Conservation (phyloP, 2,113 vertebrate genomes). For the Rhea americana region DNA sequence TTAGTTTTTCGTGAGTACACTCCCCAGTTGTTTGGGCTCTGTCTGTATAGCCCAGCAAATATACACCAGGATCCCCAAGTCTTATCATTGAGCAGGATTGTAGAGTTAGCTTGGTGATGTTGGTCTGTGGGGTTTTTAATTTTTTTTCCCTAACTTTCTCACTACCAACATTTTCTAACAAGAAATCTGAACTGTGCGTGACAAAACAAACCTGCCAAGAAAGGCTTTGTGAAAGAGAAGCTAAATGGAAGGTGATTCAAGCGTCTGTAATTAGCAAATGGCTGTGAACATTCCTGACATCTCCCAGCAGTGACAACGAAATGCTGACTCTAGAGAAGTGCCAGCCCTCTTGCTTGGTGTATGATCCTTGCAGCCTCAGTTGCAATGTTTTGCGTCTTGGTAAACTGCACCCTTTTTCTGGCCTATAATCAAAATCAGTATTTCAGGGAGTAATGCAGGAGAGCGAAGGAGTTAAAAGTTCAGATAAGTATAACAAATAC, state of each 20-base stretch:
- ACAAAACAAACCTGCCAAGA: neutral
- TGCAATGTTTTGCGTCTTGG: neutral
- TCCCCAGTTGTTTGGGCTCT: neutral
- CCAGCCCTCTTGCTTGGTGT: neutral
- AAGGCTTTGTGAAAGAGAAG: neutral
- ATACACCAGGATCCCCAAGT: neutral
- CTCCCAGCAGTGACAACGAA: neutral
- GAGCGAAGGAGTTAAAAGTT: constrained; percentile 47
- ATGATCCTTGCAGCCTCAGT: constrained; percentile 3
- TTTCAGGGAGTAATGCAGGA: constrained; percentile 25
- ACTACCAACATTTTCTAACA: neutral
- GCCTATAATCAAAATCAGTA: constrained; percentile 42
- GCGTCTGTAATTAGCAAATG: constrained; percentile 32
- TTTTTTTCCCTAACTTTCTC: neutral
- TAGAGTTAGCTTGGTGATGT: neutral
- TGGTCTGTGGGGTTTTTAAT: fast-evolving
- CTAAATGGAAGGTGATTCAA: neutral
- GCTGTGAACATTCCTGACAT: constrained; percentile 9
- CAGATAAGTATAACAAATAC: constrained; percentile 44
- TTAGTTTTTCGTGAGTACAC: neutral
- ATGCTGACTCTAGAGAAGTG: constrained; percentile 6
- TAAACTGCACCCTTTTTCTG: constrained; percentile 24
- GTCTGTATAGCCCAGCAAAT: neutral
- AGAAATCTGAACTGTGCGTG: neutral
- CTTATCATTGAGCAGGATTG: fast-evolving